phyloP scores from a whole-genome alignment of 2,888 invertebrate genomes.

The Smittia aterrima region DNA sequence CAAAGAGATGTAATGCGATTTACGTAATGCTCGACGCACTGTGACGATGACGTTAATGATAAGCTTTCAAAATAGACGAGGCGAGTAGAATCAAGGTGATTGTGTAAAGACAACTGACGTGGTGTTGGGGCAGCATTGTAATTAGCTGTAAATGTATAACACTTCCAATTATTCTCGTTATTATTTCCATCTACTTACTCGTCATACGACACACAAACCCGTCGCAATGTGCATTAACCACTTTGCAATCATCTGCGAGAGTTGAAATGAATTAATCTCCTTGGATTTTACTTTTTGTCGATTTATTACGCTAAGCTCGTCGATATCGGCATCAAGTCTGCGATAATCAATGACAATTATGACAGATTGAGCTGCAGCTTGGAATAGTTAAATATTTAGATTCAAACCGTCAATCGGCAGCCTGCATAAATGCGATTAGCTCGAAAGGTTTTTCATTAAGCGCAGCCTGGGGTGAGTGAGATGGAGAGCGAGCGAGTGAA shows the following conservation, averaged over 20 bases:
- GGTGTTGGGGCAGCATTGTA: conserved; percentile 3
- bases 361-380: background rate
- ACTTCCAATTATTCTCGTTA: conserved; percentile 21
- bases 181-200: conserved; percentile 10
- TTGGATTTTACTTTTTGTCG: background rate
- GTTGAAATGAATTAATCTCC: background rate
- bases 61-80: conserved; percentile 9
- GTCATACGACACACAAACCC: conserved; percentile 16
- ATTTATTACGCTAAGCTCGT: background rate
- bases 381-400: conserved; percentile 8
- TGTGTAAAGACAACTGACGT: background rate
- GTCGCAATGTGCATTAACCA: background rate
- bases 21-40: conserved; percentile 32
- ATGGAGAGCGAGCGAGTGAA: background rate
- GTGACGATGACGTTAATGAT: conserved; percentile 32
- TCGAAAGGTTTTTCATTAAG: conserved; percentile 13
- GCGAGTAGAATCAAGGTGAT: conserved; percentile 16
- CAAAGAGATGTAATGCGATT: conserved; percentile 22
- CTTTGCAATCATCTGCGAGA: no score
- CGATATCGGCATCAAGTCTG: background rate
- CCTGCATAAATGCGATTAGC: conserved; percentile 7
- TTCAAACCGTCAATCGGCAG: background rate
- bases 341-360: conserved; percentile 22
- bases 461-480: background rate
- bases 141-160: conserved; percentile 24